phyloP scores from a whole-genome alignment of 2,888 invertebrate genomes.

The Stenichneumon culpator region DNA sequence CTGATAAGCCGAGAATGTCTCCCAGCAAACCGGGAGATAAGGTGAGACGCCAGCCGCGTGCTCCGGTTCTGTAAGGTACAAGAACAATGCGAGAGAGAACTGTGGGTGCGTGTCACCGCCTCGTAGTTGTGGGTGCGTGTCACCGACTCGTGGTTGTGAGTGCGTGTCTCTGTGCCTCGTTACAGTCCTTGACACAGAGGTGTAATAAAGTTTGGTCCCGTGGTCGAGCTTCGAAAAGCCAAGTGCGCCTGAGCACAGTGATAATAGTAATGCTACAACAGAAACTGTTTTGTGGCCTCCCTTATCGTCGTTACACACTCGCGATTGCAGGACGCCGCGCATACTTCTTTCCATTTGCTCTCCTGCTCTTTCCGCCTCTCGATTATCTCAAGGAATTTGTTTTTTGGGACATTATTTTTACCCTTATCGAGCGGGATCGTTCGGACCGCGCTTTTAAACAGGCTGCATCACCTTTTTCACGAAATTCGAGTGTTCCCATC shows the following conservation, averaged over 20 bases:
- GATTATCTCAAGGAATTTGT: background rate
- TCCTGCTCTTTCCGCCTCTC: background rate
- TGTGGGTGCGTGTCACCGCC: background rate
- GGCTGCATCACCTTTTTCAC: background rate
- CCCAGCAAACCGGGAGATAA: conserved; percentile 49
- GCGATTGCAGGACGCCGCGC: background rate
- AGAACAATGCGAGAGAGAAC: conserved; percentile 22
- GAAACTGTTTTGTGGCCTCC: conserved; percentile 7
- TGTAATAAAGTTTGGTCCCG: conserved; percentile 41
- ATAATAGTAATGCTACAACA: conserved; percentile 16
- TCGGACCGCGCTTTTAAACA: background rate
- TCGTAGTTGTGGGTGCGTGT: background rate
- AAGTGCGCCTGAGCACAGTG: conserved; percentile 9
- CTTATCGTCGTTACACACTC: conserved; percentile 16
- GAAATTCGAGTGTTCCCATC: background rate
- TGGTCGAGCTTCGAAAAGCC: conserved; percentile 9
- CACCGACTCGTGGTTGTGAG: background rate
- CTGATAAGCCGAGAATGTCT: conserved; percentile 59
- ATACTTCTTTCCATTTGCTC: background rate
- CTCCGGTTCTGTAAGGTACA: conserved; percentile 26
- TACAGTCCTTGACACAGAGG: conserved; percentile 36
- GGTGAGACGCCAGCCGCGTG: conserved; percentile 35
- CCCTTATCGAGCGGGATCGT: background rate
- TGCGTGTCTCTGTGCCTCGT: background rate
- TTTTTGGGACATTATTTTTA: background rate